phyloP scores from a whole-genome alignment of 2,113 vertebrate species.

The Chionis minor region DNA sequence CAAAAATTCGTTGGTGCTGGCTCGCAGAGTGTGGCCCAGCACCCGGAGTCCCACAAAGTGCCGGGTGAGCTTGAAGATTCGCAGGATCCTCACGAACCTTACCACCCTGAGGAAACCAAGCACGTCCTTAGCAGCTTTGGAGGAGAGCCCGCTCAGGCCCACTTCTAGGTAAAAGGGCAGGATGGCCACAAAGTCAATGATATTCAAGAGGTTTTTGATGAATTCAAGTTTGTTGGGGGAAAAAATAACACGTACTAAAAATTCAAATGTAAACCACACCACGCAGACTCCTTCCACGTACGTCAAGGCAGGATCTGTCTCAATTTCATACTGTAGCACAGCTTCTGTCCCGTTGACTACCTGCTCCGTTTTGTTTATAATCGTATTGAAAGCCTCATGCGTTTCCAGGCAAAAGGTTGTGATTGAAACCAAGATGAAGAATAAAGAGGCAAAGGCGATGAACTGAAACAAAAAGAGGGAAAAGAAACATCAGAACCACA shows the following conservation, averaged over 20 bases:
- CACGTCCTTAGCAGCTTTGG: slow-evolving; percentile 96
- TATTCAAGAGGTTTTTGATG: slow-evolving; percentile 93
- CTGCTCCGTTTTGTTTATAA: slow-evolving; percentile 94
- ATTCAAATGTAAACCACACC: slow-evolving; percentile 98
- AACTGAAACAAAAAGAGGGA: slow-evolving; percentile 80
- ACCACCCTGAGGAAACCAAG: slow-evolving; percentile 98
- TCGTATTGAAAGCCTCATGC: slow-evolving; percentile 96
- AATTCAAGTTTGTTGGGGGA: slow-evolving; percentile 98
- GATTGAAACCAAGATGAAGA: slow-evolving; percentile 99
- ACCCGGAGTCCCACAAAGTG: slow-evolving; percentile 96
- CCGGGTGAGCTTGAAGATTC: slow-evolving; percentile 98
- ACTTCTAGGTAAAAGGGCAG: slow-evolving; percentile 97
- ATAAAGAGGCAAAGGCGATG: slow-evolving; percentile 94
- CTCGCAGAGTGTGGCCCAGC: slow-evolving; percentile 93
- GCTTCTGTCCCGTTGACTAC: slow-evolving; percentile 80
- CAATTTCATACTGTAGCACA: slow-evolving; percentile 89
- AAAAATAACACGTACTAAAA: slow-evolving; percentile 93
- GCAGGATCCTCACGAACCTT: slow-evolving; percentile 94
- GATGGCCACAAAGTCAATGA: slow-evolving; percentile 98
- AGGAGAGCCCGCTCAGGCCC: slow-evolving; percentile 93
- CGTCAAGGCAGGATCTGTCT: slow-evolving; percentile 93
- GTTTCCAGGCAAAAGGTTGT: slow-evolving; percentile 99
- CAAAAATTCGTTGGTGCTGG: slow-evolving; percentile 96
- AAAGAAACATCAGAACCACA: slow-evolving; percentile 35
- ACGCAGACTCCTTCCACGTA: slow-evolving; percentile 97